Percentiles rank a stretch among this genome's conserved stretches.
phyloP scores from a whole-genome alignment of 2,888 invertebrate species.

The Eurytoma californica region DNA sequence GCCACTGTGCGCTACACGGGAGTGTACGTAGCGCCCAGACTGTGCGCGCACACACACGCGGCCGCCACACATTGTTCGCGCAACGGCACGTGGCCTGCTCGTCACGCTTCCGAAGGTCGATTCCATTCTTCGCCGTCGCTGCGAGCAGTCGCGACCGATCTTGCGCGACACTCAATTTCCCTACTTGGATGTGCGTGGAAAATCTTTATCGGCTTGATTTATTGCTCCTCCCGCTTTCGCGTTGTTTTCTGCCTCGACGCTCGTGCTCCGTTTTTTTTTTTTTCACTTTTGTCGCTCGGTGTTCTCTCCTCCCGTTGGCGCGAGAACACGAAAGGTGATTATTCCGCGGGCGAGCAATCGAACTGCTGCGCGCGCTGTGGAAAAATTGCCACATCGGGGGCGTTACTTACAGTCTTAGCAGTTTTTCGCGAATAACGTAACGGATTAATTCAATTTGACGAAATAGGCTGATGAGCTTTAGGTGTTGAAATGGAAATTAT shows the following conservation, averaged over 20 bases:
- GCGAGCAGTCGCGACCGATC: constrained; percentile 23
- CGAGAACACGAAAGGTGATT: not conserved
- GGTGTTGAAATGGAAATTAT: not conserved
- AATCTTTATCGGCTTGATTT: constrained; percentile 55
- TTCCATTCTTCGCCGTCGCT: constrained; percentile 45
- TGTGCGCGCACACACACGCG: no score
- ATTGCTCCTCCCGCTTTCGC: constrained; percentile 12
- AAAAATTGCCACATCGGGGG: not conserved
- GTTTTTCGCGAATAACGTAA: not conserved
- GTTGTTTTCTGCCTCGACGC: constrained; percentile 16
- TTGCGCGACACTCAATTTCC: constrained; percentile 51
- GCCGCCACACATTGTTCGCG: constrained; percentile 41
- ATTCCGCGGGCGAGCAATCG: not conserved
- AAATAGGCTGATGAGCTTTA: not conserved
- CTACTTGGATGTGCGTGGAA: constrained; percentile 52
- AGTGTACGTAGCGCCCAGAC: not conserved
- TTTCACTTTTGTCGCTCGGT: not conserved
- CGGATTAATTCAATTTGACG: constrained; percentile 3
- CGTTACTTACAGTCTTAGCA: not conserved
- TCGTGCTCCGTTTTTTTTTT: not conserved
- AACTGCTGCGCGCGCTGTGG: not conserved
- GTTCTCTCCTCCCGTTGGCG: not conserved
- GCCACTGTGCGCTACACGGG: not conserved
- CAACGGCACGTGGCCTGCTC: constrained; percentile 55
- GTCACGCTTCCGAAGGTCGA: constrained; percentile 56